phyloP scores from a whole-genome alignment of 2,888 invertebrate genomes.

The Callosobruchus maculatus region DNA sequence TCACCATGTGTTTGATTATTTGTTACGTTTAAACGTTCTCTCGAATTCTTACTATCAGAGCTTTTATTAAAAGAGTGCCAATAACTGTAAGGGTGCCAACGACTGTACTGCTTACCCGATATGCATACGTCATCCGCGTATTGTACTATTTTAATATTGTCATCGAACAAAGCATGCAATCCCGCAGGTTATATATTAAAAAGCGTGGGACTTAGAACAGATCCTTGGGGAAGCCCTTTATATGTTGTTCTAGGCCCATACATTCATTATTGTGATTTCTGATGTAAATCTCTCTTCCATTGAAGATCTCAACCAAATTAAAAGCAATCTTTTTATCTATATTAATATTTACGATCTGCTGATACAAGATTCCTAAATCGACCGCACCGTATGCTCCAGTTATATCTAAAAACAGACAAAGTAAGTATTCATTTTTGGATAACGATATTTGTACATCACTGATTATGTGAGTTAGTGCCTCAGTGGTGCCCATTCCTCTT shows the following conservation, averaged over 20 bases:
- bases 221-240: constrained; percentile 14
- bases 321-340: background rate
- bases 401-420: constrained; percentile 5
- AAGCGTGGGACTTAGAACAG: background rate
- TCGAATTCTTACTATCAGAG: no score
- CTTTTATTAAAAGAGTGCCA: no score
- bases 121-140: constrained; percentile 2
- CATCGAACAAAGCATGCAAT: background rate
- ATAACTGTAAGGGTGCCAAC: no score
- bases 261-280: constrained; percentile 10
- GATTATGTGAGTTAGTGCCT: constrained; percentile 4
- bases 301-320: constrained; percentile 2
- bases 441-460: constrained; percentile 3
- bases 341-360: background rate
- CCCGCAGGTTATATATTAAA: constrained; percentile 1
- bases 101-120: no score
- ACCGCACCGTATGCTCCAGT: constrained; percentile 4
- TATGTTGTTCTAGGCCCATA: constrained; percentile 17
- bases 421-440: constrained; percentile 3
- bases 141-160: background rate
- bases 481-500: constrained; percentile 2
- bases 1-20: no score
- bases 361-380: constrained; percentile 1
- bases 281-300: constrained; percentile 4
- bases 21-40: no score